Evolutionary conservation across 2,113 vertebrate genomes (phyloP).

Genomic region (Ursus arctos): DNA sequence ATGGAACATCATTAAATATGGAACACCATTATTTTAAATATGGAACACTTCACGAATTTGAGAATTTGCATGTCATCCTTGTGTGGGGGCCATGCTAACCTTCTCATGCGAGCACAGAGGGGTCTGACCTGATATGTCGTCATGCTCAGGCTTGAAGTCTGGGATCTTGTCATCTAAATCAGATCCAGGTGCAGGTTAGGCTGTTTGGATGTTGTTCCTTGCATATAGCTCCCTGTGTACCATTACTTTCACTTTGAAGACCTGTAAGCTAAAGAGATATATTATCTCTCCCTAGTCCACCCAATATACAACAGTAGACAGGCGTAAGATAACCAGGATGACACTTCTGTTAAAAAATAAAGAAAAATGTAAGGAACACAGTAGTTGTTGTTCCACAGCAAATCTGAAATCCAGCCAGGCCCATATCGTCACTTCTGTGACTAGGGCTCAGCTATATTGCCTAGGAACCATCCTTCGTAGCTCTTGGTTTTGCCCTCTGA

Average conservation of each 20-base stretch:
- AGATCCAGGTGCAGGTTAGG: background rate
- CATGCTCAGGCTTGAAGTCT: slow-evolving; percentile 14
- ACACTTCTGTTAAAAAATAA: slow-evolving; percentile 23
- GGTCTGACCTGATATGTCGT: background rate
- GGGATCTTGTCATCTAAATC: background rate
- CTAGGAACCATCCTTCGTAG: background rate
- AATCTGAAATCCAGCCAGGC: background rate
- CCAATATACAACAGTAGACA: background rate
- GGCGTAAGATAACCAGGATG: background rate
- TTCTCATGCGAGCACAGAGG: background rate
- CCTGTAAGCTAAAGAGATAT: background rate
- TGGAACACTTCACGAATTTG: background rate
- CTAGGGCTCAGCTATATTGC: background rate
- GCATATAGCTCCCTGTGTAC: background rate
- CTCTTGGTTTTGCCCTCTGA: background rate
- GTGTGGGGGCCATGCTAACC: background rate
- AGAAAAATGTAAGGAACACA: slow-evolving; percentile 17
- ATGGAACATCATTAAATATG: background rate
- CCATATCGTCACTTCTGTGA: background rate
- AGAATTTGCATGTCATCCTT: background rate
- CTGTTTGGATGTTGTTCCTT: background rate
- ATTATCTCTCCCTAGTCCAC: background rate
- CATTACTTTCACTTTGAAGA: slow-evolving; percentile 39
- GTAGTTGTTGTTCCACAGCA: background rate
- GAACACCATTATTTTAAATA: background rate